These are phyloP conservation scores for Pyrrhosoma nymphula DNA, from an alignment of 2,888 invertebrate genomes.

Conservation along the genomic window DNA sequence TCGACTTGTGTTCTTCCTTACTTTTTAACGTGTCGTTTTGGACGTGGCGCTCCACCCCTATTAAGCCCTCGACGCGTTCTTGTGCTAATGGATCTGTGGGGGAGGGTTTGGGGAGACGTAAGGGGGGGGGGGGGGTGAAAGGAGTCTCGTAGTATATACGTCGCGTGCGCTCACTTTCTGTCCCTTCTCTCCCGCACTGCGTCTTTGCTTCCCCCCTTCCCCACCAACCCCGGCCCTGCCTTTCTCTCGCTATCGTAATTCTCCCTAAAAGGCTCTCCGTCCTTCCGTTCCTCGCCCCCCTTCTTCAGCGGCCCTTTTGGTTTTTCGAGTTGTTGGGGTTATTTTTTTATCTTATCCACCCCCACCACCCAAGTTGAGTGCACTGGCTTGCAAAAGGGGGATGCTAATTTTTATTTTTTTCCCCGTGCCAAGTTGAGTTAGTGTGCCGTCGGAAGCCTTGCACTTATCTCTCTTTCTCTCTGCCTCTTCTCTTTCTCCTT, in stretches of 20 bases:
- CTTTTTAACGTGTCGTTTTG: background rate
- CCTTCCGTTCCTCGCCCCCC: background rate
- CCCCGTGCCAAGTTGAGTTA: slow-evolving; percentile 9
- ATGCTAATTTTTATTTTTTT: slow-evolving; percentile 19
- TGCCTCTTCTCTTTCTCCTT: background rate
- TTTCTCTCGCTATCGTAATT: background rate
- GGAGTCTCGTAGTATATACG: background rate
- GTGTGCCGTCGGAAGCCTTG: background rate
- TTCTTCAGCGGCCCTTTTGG: background rate
- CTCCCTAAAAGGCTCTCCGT: slow-evolving; percentile 35
- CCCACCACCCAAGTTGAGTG: background rate
- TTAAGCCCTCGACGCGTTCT: slow-evolving; percentile 7
- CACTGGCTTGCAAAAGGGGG: slow-evolving; percentile 4
- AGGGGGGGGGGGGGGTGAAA: background rate
- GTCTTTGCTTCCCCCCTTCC: background rate
- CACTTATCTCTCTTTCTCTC: background rate
- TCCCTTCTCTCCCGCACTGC: background rate
- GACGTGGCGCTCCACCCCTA: background rate
- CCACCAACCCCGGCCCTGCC: background rate
- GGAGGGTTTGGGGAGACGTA: background rate
- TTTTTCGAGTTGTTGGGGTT: background rate
- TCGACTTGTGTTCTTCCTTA: background rate
- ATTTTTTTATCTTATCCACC: background rate
- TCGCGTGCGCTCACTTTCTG: background rate
- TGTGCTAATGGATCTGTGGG: background rate